A percentile compares a stretch with the other conserved stretches of the same genome.
These are phyloP conservation scores for Calameuta idolon DNA, from an alignment of 2,888 invertebrate genomes.

Conservation along the genomic window DNA sequence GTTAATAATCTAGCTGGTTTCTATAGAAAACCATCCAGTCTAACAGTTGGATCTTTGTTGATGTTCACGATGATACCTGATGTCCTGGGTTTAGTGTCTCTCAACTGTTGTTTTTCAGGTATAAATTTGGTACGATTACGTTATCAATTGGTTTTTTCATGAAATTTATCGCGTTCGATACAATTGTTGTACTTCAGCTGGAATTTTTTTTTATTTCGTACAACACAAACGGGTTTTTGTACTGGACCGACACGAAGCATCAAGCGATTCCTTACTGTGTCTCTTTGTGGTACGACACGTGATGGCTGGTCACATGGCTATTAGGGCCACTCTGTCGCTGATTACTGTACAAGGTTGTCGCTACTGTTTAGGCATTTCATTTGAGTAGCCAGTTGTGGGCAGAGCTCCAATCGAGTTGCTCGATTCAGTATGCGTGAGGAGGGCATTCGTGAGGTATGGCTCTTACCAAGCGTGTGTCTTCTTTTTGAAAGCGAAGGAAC, in stretches of 20 bases:
- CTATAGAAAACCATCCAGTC: background rate
- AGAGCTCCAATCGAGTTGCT: conserved; percentile 39
- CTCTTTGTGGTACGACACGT: background rate
- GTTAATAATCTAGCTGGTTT: background rate
- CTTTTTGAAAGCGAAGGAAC: background rate
- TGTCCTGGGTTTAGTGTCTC: background rate
- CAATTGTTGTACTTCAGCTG: background rate
- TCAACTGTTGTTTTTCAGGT: background rate
- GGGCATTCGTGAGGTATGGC: background rate
- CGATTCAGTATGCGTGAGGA: conserved; percentile 20
- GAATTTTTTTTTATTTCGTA: background rate
- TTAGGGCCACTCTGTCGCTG: conserved; percentile 59
- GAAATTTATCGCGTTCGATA: too few species aligned
- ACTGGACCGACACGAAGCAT: background rate
- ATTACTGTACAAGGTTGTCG: conserved; percentile 56
- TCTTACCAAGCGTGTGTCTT: background rate
- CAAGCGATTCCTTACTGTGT: background rate
- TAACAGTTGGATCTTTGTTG: background rate
- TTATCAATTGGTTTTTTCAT: background rate
- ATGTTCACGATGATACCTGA: background rate
- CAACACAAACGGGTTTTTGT: background rate
- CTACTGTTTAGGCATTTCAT: conserved; percentile 52
- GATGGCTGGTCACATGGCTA: conserved; percentile 36
- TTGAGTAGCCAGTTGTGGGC: conserved; percentile 37
- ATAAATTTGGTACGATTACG: background rate